phyloP scores from a whole-genome alignment of 2,888 invertebrate species.

The Schrankia costaestrigalis region DNA sequence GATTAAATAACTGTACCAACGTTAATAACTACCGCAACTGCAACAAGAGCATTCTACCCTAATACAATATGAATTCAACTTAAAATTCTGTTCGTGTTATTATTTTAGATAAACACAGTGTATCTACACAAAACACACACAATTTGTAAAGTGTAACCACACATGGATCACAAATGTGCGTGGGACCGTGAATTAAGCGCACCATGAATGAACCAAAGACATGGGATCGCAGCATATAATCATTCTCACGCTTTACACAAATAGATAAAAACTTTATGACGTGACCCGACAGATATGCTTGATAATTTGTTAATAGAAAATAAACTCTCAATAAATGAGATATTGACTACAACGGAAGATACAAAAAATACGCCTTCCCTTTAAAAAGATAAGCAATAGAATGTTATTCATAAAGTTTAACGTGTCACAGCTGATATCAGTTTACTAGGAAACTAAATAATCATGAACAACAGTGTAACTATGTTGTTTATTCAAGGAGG shows the following conservation, averaged over 20 bases:
- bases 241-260: slow-evolving; percentile 67
- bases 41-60: no score
- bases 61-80: no score
- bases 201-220: slow-evolving; percentile 65
- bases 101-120: not conserved
- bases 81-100: not conserved
- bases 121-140: not conserved
- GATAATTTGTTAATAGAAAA: slow-evolving; percentile 32
- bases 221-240: slow-evolving; percentile 54
- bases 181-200: slow-evolving; percentile 48
- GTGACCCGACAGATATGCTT: slow-evolving; percentile 25
- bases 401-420: no score
- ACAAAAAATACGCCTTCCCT: no score
- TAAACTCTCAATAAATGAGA: slow-evolving; percentile 25
- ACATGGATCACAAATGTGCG: slow-evolving; percentile 70
- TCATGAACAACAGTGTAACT: slow-evolving; percentile 23
- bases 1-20: no score
- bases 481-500: slow-evolving; percentile 53
- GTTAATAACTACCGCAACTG: no score
- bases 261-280: slow-evolving; percentile 46
- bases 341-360: slow-evolving; percentile 9
- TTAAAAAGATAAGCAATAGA: no score
- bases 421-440: no score
- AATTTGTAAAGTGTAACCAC: slow-evolving; percentile 29
- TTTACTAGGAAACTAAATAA: slow-evolving; percentile 4